These are phyloP conservation scores for Campylorhamphus procurvoides DNA, from an alignment of 2,113 vertebrate genomes.

Conservation along the genomic window DNA sequence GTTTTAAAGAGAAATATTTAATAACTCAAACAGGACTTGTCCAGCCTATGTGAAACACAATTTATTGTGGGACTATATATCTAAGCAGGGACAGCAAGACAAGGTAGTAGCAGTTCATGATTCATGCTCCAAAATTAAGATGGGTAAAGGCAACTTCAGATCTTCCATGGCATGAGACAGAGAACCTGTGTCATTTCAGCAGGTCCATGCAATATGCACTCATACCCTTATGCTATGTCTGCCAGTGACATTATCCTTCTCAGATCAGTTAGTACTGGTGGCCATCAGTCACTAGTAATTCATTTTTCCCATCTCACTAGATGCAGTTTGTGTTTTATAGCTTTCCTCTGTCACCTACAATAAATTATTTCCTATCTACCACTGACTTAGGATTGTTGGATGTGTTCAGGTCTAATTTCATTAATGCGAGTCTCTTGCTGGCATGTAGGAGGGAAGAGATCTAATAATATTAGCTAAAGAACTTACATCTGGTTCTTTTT, in stretches of 20 bases:
- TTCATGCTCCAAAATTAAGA: neutral
- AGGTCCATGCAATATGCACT: neutral
- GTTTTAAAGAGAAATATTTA: neutral
- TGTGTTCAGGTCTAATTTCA: slow-evolving; percentile 44
- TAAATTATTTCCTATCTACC: slow-evolving; percentile 31
- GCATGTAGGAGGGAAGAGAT: neutral
- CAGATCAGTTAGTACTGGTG: neutral
- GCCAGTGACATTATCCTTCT: neutral
- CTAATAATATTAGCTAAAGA: slow-evolving; percentile 43
- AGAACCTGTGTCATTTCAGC: neutral
- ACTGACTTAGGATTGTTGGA: slow-evolving; percentile 1
- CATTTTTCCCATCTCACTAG: neutral
- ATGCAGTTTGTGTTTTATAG: slow-evolving; percentile 18
- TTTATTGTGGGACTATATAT: neutral
- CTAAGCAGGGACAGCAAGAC: neutral
- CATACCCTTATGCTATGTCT: neutral
- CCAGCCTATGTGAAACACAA: neutral
- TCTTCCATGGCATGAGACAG: neutral
- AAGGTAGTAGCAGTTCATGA: neutral
- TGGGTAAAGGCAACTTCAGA: neutral
- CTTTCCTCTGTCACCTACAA: slow-evolving; percentile 45
- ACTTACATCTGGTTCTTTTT: slow-evolving; percentile 4
- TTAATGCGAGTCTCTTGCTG: neutral
- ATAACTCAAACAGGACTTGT: neutral
- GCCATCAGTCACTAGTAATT: neutral